phyloP scores from a whole-genome alignment of 2,888 invertebrate genomes.

The Paralinhomoeus sp. region DNA sequence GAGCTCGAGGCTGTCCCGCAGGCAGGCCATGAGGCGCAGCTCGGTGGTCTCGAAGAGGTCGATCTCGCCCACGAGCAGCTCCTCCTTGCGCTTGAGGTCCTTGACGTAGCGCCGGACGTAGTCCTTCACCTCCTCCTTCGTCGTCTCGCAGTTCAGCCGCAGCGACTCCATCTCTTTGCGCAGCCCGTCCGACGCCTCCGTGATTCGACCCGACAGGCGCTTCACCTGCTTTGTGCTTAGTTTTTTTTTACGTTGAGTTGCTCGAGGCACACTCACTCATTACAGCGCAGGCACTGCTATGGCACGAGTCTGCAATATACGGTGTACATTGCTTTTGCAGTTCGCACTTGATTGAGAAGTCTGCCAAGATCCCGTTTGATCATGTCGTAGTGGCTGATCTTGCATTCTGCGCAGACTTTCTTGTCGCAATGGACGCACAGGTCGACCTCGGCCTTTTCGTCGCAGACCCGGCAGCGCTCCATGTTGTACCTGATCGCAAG shows the following conservation, averaged over 20 bases:
- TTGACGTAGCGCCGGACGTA: conserved; percentile 16
- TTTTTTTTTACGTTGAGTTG: too few species aligned
- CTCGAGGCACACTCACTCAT: too few species aligned
- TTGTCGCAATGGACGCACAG: conserved; percentile 87
- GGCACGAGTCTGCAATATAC: too few species aligned
- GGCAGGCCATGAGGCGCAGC: conserved; percentile 48
- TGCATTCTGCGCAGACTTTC: conserved; percentile 85
- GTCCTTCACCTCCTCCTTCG: conserved; percentile 79
- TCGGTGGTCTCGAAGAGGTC: conserved; percentile 74
- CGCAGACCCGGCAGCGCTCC: conserved; percentile 25
- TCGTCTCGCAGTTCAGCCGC: conserved; percentile 65
- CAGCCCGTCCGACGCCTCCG: conserved; percentile 20
- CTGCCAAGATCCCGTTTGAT: conserved; percentile 66
- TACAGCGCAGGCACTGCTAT: too few species aligned
- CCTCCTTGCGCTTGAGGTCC: conserved; percentile 39
- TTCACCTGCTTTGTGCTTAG: conserved; percentile 25
- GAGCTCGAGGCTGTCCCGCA: conserved; percentile 75
- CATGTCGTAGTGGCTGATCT: conserved; percentile 76
- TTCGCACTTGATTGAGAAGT: conserved; percentile 49
- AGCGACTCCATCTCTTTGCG: conserved; percentile 57
- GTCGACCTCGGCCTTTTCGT: conserved; percentile 25
- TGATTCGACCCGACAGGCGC: conserved; percentile 19
- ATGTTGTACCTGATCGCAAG: conserved; percentile 18
- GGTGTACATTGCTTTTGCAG: too few species aligned
- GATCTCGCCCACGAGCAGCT: conserved; percentile 33